These are phyloP conservation scores for Lindbergichthys nudifrons DNA, from an alignment of 2,797 vertebrate genomes.

Conservation along the genomic window DNA sequence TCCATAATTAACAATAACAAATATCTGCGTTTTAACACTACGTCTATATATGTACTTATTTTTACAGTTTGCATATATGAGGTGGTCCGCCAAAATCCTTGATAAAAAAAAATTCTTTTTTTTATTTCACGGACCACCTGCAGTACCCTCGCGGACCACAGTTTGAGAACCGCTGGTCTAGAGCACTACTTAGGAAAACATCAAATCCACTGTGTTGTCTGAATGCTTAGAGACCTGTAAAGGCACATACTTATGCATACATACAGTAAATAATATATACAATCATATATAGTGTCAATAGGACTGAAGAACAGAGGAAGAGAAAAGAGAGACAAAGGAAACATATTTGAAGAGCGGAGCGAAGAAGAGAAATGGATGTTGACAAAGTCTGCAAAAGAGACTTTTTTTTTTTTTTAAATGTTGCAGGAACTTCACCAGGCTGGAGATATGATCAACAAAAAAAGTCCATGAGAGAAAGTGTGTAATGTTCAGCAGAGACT, in stretches of 20 bases:
- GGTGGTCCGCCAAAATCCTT: too few relatives aligned
- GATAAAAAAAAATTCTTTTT: too few relatives aligned
- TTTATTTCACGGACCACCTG: too few relatives aligned
- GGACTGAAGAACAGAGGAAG: background rate
- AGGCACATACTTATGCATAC: background rate
- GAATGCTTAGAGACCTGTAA: background rate
- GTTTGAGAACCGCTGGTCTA: background rate
- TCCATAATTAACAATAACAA: too few relatives aligned
- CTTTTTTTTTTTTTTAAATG: background rate
- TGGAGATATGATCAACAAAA: background rate
- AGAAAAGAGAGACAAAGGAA: background rate
- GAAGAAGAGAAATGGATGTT: background rate
- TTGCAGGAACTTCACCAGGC: background rate
- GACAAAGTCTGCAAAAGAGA: background rate
- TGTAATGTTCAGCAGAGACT: background rate
- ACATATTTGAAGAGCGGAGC: background rate
- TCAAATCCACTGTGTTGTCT: background rate
- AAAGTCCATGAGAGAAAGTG: background rate
- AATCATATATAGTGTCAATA: background rate
- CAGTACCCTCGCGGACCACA: too few relatives aligned
- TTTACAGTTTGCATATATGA: too few relatives aligned
- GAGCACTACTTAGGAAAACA: too few relatives aligned
- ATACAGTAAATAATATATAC: background rate
- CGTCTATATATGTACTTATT: too few relatives aligned
- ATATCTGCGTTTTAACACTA: too few relatives aligned